Evolutionary conservation across 2,113 vertebrate species (phyloP).

Genomic region (Proteles cristata): DNA sequence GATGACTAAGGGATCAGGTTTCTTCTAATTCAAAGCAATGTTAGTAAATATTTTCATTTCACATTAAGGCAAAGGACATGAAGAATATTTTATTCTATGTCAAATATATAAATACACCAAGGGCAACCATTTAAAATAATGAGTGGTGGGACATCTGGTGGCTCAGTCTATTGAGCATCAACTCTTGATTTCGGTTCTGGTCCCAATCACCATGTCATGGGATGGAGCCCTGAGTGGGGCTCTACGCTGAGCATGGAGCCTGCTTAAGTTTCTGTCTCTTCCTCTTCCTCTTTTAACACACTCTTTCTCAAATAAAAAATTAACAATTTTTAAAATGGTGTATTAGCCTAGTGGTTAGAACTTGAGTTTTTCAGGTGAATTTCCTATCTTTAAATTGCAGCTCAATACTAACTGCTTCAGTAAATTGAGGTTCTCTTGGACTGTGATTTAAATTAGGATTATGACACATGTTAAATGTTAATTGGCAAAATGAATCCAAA

Average conservation of each 20-base stretch:
- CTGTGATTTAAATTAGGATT: background rate
- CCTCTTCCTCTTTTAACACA: no score
- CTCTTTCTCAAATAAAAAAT: no score
- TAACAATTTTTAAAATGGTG: background rate
- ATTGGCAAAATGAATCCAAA: background rate
- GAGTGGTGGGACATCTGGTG: background rate
- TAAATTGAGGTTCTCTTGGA: background rate
- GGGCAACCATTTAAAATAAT: background rate
- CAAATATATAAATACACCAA: background rate
- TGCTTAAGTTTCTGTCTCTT: no score
- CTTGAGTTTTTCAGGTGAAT: background rate
- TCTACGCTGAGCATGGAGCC: no score
- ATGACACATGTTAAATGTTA: background rate
- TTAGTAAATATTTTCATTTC: slow-evolving; percentile 14
- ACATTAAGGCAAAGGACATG: background rate
- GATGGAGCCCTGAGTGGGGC: no score
- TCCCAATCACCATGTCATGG: no score
- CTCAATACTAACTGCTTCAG: background rate
- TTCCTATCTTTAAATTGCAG: background rate
- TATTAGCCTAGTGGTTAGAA: background rate
- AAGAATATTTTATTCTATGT: background rate
- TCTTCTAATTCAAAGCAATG: background rate
- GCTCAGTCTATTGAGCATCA: no score
- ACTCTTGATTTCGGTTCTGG: no score
- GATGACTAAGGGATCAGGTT: background rate